Evolutionary conservation across 35 echinoderm and acorn worm species (phyloP).

Genomic region (Apostichopus parvimensis): DNA sequence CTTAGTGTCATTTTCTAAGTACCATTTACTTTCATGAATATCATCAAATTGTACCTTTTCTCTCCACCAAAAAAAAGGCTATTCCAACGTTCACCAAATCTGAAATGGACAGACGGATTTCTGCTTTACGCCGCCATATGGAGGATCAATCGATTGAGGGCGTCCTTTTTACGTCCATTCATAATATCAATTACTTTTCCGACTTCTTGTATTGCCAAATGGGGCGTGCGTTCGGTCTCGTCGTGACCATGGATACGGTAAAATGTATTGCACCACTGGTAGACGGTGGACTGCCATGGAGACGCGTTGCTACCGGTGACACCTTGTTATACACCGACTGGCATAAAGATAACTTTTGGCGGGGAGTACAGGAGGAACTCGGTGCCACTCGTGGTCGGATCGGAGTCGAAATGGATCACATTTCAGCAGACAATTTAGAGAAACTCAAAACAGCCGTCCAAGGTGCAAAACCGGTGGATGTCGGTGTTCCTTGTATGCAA

Average conservation of each 20-base stretch:
- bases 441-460: constrained; percentile 74
- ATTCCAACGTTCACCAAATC: constrained; percentile 47
- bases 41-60: background rate
- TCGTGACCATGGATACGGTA: constrained; percentile 63
- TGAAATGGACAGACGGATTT: constrained; percentile 62
- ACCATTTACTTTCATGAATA: too few relatives aligned
- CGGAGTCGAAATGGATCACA: constrained; percentile 82
- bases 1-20: too few relatives aligned
- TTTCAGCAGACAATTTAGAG: constrained; percentile 62
- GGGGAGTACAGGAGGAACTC: constrained; percentile 57
- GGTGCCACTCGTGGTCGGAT: constrained; percentile 53
- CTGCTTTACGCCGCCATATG: constrained; percentile 58
- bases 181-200: constrained; percentile 69
- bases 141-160: constrained; percentile 39
- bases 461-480: constrained; percentile 62
- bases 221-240: constrained; percentile 60
- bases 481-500: constrained; percentile 74
- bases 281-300: constrained; percentile 82
- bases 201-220: constrained; percentile 61
- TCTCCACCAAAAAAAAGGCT: constrained; percentile 1
- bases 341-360: constrained; percentile 86
- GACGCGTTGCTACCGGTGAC: constrained; percentile 61
- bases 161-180: constrained; percentile 67
- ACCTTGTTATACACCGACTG: constrained; percentile 89
- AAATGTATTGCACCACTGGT: constrained; percentile 55